These are phyloP conservation scores for Blastomussa wellsi DNA, from an alignment of 92 coral and sea anemone species.

Conservation along the genomic window DNA sequence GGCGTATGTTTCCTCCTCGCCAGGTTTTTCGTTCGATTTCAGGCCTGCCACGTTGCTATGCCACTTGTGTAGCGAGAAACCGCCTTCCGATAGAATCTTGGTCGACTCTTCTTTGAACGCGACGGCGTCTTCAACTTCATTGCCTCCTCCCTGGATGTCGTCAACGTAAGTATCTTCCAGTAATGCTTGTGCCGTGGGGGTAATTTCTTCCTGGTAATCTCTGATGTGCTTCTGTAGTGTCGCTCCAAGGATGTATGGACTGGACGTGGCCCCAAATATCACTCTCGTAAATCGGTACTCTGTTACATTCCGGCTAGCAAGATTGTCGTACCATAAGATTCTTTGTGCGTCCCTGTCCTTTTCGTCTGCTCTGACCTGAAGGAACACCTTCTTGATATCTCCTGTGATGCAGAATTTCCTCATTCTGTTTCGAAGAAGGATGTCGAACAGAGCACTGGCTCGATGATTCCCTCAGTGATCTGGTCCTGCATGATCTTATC, in stretches of 20 bases:
- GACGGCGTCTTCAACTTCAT: constrained; percentile 26
- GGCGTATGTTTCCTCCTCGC: no score
- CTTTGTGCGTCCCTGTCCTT: constrained; percentile 62
- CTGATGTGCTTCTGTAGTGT: constrained; percentile 58
- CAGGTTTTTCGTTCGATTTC: not conserved
- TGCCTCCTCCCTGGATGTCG: constrained; percentile 70
- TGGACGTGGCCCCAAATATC: constrained; percentile 60
- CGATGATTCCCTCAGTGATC: constrained; percentile 47
- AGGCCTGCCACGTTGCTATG: constrained; percentile 55
- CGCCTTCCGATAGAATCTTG: constrained; percentile 50
- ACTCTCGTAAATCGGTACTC: constrained; percentile 68
- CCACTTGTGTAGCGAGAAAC: constrained; percentile 67
- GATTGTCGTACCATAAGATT: constrained; percentile 44
- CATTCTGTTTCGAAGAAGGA: not conserved
- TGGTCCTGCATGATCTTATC: constrained; percentile 64
- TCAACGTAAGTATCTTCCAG: constrained; percentile 69
- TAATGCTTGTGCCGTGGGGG: constrained; percentile 48
- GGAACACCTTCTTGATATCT: constrained; percentile 35
- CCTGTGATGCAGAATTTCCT: not conserved
- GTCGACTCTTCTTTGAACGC: constrained; percentile 62
- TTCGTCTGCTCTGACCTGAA: constrained; percentile 55
- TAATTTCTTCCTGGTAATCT: constrained; percentile 39
- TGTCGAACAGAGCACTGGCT: constrained; percentile 36
- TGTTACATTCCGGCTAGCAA: constrained; percentile 11
- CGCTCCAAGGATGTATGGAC: constrained; percentile 65